These are phyloP conservation scores for Cryptotis parvus DNA, from an alignment of 2,113 vertebrate species.

Conservation along the genomic window DNA sequence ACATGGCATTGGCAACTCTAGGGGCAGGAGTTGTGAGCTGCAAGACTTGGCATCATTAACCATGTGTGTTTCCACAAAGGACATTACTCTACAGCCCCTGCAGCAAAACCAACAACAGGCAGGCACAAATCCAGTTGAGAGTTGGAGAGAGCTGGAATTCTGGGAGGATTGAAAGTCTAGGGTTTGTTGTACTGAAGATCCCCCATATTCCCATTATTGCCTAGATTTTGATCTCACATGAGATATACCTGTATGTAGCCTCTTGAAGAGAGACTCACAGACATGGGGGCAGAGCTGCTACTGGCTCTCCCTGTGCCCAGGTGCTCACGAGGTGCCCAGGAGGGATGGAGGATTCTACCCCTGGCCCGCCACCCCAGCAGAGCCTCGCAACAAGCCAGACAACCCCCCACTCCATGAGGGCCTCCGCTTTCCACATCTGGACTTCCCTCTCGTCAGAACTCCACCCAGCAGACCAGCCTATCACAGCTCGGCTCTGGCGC, in stretches of 20 bases:
- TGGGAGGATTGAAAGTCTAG: background rate
- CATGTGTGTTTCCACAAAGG: background rate
- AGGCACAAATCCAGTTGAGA: conserved; percentile 20
- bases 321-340: too few species aligned
- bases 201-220: background rate
- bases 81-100: background rate
- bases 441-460: too few species aligned
- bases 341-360: too few species aligned
- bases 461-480: too few species aligned
- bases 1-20: background rate
- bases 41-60: background rate
- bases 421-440: too few species aligned
- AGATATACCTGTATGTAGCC: background rate
- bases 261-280: too few species aligned
- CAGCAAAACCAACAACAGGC: background rate
- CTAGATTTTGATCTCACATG: conserved; percentile 5
- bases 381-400: too few species aligned
- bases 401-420: too few species aligned
- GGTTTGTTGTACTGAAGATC: background rate
- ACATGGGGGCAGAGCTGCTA: too few species aligned
- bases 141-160: background rate
- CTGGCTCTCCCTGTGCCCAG: too few species aligned
- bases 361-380: too few species aligned
- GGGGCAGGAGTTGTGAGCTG: background rate
- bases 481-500: too few species aligned